Base-by-base conservation (phyloP, 2,113 vertebrate genomes). In the Hippocampus abdominalis region DNA sequence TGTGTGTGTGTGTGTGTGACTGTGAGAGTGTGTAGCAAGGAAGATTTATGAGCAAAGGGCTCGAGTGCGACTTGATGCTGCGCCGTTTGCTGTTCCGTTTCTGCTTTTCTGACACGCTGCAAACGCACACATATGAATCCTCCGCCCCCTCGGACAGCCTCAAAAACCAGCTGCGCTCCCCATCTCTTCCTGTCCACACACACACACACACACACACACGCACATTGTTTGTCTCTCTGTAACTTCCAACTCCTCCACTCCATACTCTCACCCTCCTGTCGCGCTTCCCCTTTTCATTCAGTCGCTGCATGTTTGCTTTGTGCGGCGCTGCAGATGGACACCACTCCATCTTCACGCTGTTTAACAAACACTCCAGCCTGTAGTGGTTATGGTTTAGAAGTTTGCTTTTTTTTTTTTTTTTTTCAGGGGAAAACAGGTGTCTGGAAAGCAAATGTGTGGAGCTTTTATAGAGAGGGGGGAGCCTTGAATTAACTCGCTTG, bases 91-190 rank as follows among this genome's bases (percentile, higher is more conserved):
- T 73, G 68, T 73, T 77, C 69, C 63, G 76, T 72, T 74, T 61
- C 63, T 79, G 66, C 69, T 25, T 40, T 48, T 75, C 75, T 82
- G 71, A 78, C 77, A 79, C 64, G 74, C 53, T 69, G 74, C 78
- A 77, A 70, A 82, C 79, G 78, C 84, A 80, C 78, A 79, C 78
- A 82, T 72, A 75, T 75, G 49, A 76, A 78, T 86, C 69, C 73
- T 80, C 89, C 84, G 64, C 84, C 84, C 85, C 75, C 86, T 86
- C 86, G 82, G 69, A 74, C 64, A 65, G 86, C 83, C 76, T 81
- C 84, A 84, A 77, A 57, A 85, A 77, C 86, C 89, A 87, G 87
- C 89, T 89, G 83, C 82, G 83, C 69, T 77, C 70, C 70, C 81
- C 72, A 73, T 77, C 84, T 73, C 72, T 75, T 76, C 69, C 77